Percentiles rank a stretch among this genome's conserved stretches.
Evolutionary conservation across 2,113 vertebrate genomes (phyloP).

Genomic region (Crypturellus undulatus): DNA sequence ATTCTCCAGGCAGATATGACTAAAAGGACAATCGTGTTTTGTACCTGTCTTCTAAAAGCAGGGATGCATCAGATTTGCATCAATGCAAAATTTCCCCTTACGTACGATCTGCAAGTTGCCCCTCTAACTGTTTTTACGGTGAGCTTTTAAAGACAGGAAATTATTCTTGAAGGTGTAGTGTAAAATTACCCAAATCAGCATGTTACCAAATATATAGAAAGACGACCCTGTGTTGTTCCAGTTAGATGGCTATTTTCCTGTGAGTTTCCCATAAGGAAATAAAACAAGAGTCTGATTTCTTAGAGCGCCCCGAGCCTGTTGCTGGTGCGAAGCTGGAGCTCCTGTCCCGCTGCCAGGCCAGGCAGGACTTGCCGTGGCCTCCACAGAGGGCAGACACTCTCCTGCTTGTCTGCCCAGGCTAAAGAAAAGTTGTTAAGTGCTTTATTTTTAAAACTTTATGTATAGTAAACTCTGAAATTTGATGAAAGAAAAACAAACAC

Average conservation of each 20-base stretch:
- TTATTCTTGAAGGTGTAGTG: conserved; percentile 40
- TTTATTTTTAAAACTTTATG: background rate
- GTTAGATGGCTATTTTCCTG: conserved; percentile 3
- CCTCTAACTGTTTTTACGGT: background rate
- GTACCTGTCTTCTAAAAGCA: background rate
- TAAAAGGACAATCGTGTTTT: conserved; percentile 37
- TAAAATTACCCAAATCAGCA: background rate
- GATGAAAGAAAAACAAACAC: background rate
- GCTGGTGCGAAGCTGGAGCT: background rate
- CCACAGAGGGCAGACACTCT: background rate
- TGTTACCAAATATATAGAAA: background rate
- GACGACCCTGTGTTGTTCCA: conserved; percentile 13
- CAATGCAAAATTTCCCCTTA: background rate
- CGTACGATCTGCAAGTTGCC: conserved; percentile 2
- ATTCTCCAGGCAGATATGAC: background rate
- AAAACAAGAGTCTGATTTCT: background rate
- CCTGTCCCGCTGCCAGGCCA: conserved; percentile 17
- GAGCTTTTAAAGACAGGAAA: conserved; percentile 45
- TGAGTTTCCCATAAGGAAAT: conserved; percentile 1
- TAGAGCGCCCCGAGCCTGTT: background rate
- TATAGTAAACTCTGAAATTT: conserved; percentile 1
- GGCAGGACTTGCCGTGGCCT: accelerated
- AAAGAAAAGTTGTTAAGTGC: background rate
- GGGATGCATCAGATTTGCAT: background rate
- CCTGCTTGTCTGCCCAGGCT: background rate